A percentile compares a stretch with the other conserved stretches of the same genome.
phyloP scores from a whole-genome alignment of 2,888 invertebrate species.

The Ernsta delagoae region DNA sequence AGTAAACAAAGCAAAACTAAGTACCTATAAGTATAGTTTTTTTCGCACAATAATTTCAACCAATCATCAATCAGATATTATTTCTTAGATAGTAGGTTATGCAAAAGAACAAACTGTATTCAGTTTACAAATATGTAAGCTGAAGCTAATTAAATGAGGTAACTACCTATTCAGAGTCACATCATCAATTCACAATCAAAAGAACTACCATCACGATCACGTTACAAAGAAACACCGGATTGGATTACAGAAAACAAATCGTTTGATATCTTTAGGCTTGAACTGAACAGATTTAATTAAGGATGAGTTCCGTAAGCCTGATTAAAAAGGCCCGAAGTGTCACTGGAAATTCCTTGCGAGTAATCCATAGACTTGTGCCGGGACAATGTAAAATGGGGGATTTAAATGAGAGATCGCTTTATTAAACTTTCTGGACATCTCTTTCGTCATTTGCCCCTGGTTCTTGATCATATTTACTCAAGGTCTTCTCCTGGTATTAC shows the following conservation, averaged over 20 bases:
- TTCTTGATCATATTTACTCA: conserved; percentile 5
- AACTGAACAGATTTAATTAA: conserved; percentile 51
- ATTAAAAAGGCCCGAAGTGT: conserved; percentile 63
- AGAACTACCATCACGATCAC: background rate
- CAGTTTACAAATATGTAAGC: no score
- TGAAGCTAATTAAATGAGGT: no score
- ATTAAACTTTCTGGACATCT: conserved; percentile 56
- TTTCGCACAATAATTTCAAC: no score
- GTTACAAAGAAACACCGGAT: conserved; percentile 1
- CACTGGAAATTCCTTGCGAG: conserved; percentile 55
- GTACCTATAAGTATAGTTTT: no score
- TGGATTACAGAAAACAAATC: conserved; percentile 14
- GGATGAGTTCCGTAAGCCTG: conserved; percentile 48
- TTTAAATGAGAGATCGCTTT: conserved; percentile 61
- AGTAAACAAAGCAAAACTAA: no score
- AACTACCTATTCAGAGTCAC: no score
- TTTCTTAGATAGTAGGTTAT: no score
- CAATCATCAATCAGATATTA: no score
- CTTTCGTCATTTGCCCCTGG: conserved; percentile 6
- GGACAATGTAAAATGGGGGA: conserved; percentile 70
- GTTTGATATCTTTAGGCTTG: conserved; percentile 27
- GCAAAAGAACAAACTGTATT: no score
- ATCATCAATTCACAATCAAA: no score
- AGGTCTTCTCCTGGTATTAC: background rate
- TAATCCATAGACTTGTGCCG: conserved; percentile 66